Conservation (phyloP, 2,888 invertebrate genomes). For the Eupithecia exiguata region DNA sequence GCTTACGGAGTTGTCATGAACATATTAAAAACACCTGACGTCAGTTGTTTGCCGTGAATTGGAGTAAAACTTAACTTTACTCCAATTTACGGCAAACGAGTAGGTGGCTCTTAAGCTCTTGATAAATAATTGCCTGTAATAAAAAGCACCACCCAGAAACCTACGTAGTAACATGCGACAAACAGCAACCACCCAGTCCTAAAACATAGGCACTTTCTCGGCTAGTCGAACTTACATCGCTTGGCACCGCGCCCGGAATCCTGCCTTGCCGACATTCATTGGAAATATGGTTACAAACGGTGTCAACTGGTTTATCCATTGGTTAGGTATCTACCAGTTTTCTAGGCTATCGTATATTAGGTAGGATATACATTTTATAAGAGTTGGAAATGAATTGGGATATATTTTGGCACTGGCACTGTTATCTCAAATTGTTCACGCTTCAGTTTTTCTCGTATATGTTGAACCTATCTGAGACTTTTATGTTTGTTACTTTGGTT, state of each 20-base stretch:
- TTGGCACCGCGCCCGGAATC: constrained; percentile 32
- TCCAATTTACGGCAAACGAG: not conserved
- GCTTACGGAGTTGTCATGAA: no score
- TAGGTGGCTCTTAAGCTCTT: not conserved
- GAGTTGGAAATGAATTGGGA: not conserved
- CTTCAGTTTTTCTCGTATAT: not conserved
- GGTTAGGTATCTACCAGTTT: not conserved
- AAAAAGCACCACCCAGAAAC: not conserved
- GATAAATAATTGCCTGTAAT: not conserved
- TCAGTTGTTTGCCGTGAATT: no score
- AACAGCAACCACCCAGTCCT: constrained; percentile 3
- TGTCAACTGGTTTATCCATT: constrained; percentile 11
- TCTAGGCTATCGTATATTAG: not conserved
- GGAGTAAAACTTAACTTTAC: not conserved
- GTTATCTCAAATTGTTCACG: not conserved
- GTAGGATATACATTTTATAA: not conserved
- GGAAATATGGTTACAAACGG: constrained; percentile 11
- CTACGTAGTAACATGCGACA: not conserved
- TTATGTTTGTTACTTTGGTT: not conserved
- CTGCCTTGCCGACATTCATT: constrained; percentile 7
- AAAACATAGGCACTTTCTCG: constrained; percentile 14
- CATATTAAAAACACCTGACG: no score
- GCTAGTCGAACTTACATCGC: constrained; percentile 26
- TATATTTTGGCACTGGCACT: not conserved
- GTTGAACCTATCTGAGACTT: not conserved